Evolutionary conservation across 2,888 invertebrate species (phyloP), one percentile per base, ranked within the genome.

Genomic region (Tetragnatha montana): DNA sequence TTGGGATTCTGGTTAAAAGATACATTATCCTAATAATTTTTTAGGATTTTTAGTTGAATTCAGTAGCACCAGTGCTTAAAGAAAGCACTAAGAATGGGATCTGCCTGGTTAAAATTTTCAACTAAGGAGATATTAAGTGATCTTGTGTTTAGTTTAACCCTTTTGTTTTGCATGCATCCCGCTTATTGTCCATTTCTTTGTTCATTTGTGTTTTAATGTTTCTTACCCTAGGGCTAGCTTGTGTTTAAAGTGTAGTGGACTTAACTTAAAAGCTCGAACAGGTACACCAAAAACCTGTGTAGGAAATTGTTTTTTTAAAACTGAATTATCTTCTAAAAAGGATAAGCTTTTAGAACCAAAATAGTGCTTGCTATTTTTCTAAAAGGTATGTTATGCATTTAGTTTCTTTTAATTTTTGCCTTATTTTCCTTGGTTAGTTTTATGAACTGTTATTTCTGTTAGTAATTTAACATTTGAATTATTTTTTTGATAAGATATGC

Each of bases 181-280:
- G 51, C 69, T 70, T 71, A 70, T 73, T 21, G 49, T 47, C 50
- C 69, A 76, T 21, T 71, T 51, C 69, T 80, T 73, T 68, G 70
- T 86, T 86, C 60, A 68, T 74, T 47, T 86, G 74, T 86, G 49
- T 86, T 35, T 35, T 80, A 19, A 74, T 85, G 22, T 85, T 78
- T 87, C 85, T 85, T 81, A 81, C 81, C 70, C 76, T 89, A 89
- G 89, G 89, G 70, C 10, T 85, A 89, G 81, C 76, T 81, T 86
- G 51, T 89, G 85, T 70, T 89, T 89, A 78, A 89, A 81, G 81
- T 89, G 89, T 89, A 89, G 81, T 76, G 85, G 85, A 80, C 71
- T 85, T 85, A 85, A 70, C 22, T 68, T 88, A 88, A 84, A 89
- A 76, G 8, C 81, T 22, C 22, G 22, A 47, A 88, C 69, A 12